Percentiles rank a stretch among this genome's conserved stretches.
Evolutionary conservation across 1,140 invertebrate species (phyloP).

Genomic region (Pseudobourletiella spinata): DNA sequence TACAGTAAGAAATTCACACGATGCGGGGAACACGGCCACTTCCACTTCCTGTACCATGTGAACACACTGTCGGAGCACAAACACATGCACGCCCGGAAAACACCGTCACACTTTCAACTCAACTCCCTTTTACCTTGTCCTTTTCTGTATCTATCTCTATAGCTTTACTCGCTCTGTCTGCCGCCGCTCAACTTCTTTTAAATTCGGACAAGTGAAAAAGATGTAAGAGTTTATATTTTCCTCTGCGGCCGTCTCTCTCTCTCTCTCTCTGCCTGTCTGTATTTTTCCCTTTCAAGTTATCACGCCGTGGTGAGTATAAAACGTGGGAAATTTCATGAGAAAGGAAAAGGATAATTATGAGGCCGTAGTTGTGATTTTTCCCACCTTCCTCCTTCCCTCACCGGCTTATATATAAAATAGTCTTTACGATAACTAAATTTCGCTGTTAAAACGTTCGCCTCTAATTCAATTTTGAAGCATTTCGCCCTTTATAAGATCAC

Average conservation of each 20-base stretch:
- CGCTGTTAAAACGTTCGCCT: slow-evolving; percentile 37
- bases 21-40: too few relatives aligned
- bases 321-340: slow-evolving; percentile 33
- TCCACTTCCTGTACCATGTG: too few relatives aligned
- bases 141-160: too few relatives aligned
- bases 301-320: slow-evolving; percentile 27
- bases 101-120: too few relatives aligned
- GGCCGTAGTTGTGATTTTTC: slow-evolving; percentile 28
- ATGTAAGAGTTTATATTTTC: too few relatives aligned
- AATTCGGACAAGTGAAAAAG: neutral
- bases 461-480: slow-evolving; percentile 38
- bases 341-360: slow-evolving; percentile 32
- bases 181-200: too few relatives aligned
- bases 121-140: too few relatives aligned
- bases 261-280: neutral
- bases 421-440: slow-evolving; percentile 36
- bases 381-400: slow-evolving; percentile 1
- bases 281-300: neutral
- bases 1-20: too few relatives aligned
- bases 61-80: too few relatives aligned
- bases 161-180: too few relatives aligned
- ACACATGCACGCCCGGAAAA: too few relatives aligned
- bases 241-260: too few relatives aligned
- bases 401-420: slow-evolving; percentile 30
- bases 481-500: slow-evolving; percentile 36